These are phyloP conservation scores for Koerneria pararmatus DNA, from an alignment of 2,888 invertebrate species.

Conservation along the genomic window DNA sequence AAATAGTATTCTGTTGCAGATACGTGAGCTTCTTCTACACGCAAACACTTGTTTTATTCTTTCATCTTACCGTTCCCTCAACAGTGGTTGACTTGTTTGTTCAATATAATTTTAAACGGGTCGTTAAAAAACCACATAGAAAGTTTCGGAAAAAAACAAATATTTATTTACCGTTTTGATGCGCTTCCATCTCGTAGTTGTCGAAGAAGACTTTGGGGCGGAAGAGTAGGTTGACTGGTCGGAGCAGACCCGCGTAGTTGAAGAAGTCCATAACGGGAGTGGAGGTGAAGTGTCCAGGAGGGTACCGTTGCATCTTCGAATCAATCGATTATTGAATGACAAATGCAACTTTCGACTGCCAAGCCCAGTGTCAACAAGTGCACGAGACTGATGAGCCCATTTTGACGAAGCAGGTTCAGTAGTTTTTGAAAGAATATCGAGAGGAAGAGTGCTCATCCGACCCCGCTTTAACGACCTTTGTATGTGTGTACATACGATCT, in stretches of 20 bases:
- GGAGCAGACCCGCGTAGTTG: slow-evolving; percentile 96
- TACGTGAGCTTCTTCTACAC: not conserved
- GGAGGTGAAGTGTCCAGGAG: slow-evolving; percentile 70
- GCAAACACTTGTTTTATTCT: not conserved
- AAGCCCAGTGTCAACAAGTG: too few species aligned
- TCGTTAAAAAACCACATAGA: too few species aligned
- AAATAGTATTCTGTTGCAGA: not conserved
- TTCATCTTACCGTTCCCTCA: not conserved
- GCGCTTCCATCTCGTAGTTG: slow-evolving; percentile 10
- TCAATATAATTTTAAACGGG: too few species aligned
- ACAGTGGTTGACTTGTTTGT: too few species aligned
- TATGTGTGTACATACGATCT: too few species aligned
- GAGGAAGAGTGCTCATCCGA: too few species aligned
- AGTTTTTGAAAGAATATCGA: too few species aligned
- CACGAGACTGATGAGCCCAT: too few species aligned
- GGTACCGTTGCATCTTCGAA: slow-evolving; percentile 64
- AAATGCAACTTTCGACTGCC: slow-evolving; percentile 28
- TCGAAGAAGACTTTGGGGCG: slow-evolving; percentile 18
- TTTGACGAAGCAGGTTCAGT: too few species aligned
- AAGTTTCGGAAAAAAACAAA: too few species aligned
- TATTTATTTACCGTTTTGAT: slow-evolving; percentile 6
- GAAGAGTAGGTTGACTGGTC: slow-evolving; percentile 60
- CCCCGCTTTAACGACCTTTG: too few species aligned
- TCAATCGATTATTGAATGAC: slow-evolving; percentile 32
- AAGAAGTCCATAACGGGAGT: slow-evolving; percentile 89